Evolutionary conservation across 2,797 vertebrate species (phyloP).

Genomic region (Enteromius anoplus): DNA sequence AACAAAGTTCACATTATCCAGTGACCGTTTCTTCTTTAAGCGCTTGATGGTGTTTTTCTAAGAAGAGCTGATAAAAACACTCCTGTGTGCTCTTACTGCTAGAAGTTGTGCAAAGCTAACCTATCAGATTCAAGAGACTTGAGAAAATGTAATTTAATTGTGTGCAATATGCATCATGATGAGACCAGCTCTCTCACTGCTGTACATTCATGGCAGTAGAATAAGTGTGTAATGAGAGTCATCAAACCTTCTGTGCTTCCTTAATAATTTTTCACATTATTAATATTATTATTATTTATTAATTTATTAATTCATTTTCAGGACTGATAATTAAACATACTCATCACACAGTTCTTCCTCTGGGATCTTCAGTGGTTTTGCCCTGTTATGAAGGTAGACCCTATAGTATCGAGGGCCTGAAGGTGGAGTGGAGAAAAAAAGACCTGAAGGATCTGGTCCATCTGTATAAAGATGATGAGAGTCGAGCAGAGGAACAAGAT

Average conservation of each 20-base stretch:
- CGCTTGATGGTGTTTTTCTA: neutral
- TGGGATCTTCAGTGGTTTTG: neutral
- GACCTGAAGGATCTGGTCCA: neutral
- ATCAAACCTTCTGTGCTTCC: neutral
- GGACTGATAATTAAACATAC: rapidly evolving
- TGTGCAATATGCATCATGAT: neutral
- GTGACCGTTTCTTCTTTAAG: neutral
- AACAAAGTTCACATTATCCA: neutral
- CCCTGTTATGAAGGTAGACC: neutral
- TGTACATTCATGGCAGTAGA: neutral
- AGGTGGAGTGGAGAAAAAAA: neutral
- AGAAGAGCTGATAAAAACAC: no score
- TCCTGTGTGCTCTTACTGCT: no score
- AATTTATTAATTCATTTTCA: neutral
- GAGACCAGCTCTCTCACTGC: neutral
- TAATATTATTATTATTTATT: no score
- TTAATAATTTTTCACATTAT: neutral
- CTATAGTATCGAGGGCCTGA: neutral
- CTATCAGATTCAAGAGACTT: no score
- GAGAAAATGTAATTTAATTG: no score
- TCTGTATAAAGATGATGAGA: neutral
- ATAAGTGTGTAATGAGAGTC: no score
- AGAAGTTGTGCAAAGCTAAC: no score
- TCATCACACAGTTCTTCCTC: neutral
- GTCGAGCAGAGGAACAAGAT: neutral